phyloP scores from a whole-genome alignment of 2,797 vertebrate genomes.

The Oryzias sinensis region DNA sequence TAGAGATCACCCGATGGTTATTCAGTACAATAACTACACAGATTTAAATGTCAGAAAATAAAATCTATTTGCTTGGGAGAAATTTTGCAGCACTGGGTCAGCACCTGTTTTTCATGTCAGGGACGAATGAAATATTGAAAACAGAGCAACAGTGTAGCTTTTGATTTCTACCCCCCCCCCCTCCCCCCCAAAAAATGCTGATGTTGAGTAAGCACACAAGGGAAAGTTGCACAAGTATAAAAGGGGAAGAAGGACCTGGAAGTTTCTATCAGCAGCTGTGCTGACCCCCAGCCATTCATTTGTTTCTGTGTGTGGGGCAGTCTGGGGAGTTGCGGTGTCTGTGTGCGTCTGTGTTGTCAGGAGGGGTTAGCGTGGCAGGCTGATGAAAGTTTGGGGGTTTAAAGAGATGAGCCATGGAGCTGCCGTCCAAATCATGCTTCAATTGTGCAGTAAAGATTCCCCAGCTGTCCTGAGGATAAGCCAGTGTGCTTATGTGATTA shows the following conservation, averaged over 20 bases:
- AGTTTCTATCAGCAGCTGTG: constrained; percentile 67
- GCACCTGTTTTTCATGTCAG: constrained; percentile 68
- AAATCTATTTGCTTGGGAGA: constrained; percentile 42
- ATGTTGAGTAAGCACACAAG: constrained; percentile 59
- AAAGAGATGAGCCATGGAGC: constrained; percentile 60
- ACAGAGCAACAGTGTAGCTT: constrained; percentile 53
- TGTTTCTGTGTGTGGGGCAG: constrained; percentile 35
- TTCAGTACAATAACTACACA: constrained; percentile 59
- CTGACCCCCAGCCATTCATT: constrained; percentile 52
- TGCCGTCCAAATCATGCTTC: constrained; percentile 73
- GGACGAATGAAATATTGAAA: constrained; percentile 66
- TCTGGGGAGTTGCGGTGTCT: constrained; percentile 25
- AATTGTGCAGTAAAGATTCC: constrained; percentile 78
- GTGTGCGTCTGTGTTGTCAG: constrained; percentile 24
- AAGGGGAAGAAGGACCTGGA: constrained; percentile 52
- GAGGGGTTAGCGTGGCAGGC: constrained; percentile 43
- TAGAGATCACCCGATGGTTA: constrained; percentile 56
- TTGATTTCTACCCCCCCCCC: constrained; percentile 39
- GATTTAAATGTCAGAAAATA: constrained; percentile 44
- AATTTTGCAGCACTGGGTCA: constrained; percentile 51
- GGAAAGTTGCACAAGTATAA: constrained; percentile 53
- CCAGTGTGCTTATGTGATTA: constrained; percentile 80
- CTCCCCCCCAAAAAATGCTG: constrained; percentile 43
- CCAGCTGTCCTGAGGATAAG: constrained; percentile 84
- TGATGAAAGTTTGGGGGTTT: constrained; percentile 67